Base-by-base conservation (phyloP, 2,888 invertebrate species). In the Magallana nippona region DNA sequence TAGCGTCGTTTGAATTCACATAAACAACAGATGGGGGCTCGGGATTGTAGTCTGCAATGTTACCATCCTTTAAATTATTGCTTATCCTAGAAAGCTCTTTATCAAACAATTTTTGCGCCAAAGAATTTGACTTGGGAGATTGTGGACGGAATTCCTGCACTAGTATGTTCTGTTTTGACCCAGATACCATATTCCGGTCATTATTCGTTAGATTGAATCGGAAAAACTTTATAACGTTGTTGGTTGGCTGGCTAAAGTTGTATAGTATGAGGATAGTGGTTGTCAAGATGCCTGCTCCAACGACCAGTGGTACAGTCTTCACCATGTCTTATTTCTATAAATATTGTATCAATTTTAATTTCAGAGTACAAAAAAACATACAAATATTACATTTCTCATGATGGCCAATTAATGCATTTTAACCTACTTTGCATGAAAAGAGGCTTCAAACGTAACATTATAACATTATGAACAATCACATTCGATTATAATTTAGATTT, bases 11-110 rank as follows among this genome's bases (percentile, higher is more conserved):
- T 60, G 10, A n/a, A 60, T 60, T 19, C 10, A 17, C 22, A 27
- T 71, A 71, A 15, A 71, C 27, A 22, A 71, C 71, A 71, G 27
- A 44, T 0, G 44, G 27, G 27, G 71, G 27, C 22, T 27, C 71
- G 10, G 71, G 71, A 11, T 13, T 15, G 8, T 71, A 13, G 32
- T 71, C 71, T 11, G 71, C 71, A 71, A 27, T 71, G 13, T 27
- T 22, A 1, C 71, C 71, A 2, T 22, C 22, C 32, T 32, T 71
- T 27, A 71, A 71, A 17, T 71, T 71, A 11, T 22, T 27, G 27
- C 71, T 71, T 71, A 71, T 71, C 15, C 71, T 71, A 15, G 71
- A 71, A 15, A 71, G 71, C 32, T 71, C 71, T 11, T 71, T 71
- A 13, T 71, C 71, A 27, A 71, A 71, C 71, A 71, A 27, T 27